Base-by-base conservation (phyloP, 2,797 vertebrate species). In the Borostomias antarcticus region DNA sequence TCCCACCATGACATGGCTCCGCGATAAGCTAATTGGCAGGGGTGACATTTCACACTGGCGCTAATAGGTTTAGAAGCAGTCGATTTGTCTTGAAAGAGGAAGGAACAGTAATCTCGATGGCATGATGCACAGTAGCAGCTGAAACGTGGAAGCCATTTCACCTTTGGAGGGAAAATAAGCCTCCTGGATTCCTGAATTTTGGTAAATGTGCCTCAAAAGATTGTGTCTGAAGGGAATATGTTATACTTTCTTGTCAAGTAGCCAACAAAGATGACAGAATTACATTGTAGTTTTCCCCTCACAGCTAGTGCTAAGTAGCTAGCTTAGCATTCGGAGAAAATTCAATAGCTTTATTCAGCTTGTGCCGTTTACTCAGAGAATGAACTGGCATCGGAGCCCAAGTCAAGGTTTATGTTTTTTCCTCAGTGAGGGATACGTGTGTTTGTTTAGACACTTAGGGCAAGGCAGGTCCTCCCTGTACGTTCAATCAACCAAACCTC, bases 31-130 rank as follows among this genome's bases (percentile, higher is more conserved):
- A 83, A 89, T 88, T 86, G 79, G 72, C 62, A 84, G 59, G 64
- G 82, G 75, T 86, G 83, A 83, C 83, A 83, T 82, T 84, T 83
- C 74, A 76, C 74, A 67, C 77, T 64, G 68, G 81, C 66, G 82
- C n/a, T 89, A 88, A 88, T 82, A 84, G 80, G 73, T 82, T 83
- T 82, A 78, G 82, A 87, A 79, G 62, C 82, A 85, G 85, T 81
- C 83, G 79, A 86, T 89, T 82, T 0, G 78, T 72, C 61, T 75
- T 29, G 80, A 79, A 80, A 69, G 57, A 72, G 58, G 30, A 64
- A 68, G 68, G 67, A 37, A 77, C 76, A 71, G 48, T 37, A n/a
- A 17, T 60, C 68, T 43, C 19, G 77, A 82, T 73, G 70, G 59
- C 35, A 58, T 52, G 70, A 54, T 35, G 65, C 17, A 32, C 29